Evolutionary conservation across 2,113 vertebrate genomes (phyloP), one percentile per base, ranked within the genome.

Genomic region (Hemichromis elongatus): DNA sequence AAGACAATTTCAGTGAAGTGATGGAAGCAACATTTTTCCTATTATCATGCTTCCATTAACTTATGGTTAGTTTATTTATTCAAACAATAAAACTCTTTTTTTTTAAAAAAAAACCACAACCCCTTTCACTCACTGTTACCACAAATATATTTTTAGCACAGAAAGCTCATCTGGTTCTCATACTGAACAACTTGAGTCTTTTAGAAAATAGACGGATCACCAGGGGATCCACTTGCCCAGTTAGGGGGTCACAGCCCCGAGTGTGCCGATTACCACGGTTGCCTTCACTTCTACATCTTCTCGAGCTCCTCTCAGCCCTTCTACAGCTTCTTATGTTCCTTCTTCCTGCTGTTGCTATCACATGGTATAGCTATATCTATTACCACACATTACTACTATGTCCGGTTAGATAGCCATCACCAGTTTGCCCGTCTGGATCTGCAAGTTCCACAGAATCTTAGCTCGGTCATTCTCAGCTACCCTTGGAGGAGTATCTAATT

Each of bases 401-500:
- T 59, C 28, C 0, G 5, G 16, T 59, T 59, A 28, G 57, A 33
- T 3, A 59, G 16, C 28, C 16, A 59, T 33, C 28, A 59, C 57
- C 57, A 1, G 57, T 59, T 59, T 59, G 56, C 52, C 9, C 9
- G 5, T 53, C 52, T 53, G 52, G 52, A 53, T 53, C 52, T 53
- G 52, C 19, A 53, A n/a, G 52, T 0, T 28, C 16, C 57, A 33
- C 57, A 61, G 57, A 19, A 0, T 61, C 16, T 7, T 0, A 57
- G 0, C 0, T 30, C 7, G 57, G 18, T 61, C 35, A 7, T 35
- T 61, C 18, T 35, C 30, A 11, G 30, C 57, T 61, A 30, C 56
- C 1, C 26, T 2, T 18, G 55, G 13, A 57, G 24, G 13, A 4
- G 14, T 18, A 11, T 61, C 57, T 4, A 35, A 61, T 61, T 35